Evolutionary conservation across 2,797 vertebrate species (phyloP), one percentile per base, ranked within the genome.

Genomic region (Molossus alvarezi): DNA sequence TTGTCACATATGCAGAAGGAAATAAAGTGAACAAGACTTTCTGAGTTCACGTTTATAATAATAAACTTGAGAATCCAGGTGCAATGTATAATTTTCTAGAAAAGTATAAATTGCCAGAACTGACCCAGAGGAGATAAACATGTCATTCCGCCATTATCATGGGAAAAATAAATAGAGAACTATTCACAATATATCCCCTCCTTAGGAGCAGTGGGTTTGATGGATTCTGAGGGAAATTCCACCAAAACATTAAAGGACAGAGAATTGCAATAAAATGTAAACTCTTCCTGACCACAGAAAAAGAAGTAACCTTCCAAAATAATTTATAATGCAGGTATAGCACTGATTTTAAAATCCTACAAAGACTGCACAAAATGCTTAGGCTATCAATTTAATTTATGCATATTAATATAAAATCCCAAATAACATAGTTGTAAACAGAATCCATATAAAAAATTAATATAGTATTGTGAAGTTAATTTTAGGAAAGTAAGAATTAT

Each of bases 291-390:
- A 69, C 12, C 72, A 69, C 53, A 82, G 53, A 48, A 37, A 81
- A 48, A 9, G 55, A 67, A 6, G 23, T 87, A 75, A 82, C 11
- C 23, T 93, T 93, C 23, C 57, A 93, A 81, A 80, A 53, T 9
- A 73, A 71, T 81, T 88, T 67, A 15, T 55, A 86, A 57, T 10
- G 25, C 29, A 95, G 91, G 58, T 67, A 85, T 27, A 85, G 45
- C 55, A 88, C 64, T 60, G 67, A 77, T 93, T 92, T 95, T 64
- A 82, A 85, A 93, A 85, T 77, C 20, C 9, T 64, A 53, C 27
- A 69, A 20, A 57, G n/a, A 48, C 29, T 79, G 53, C 82, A 87
- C 23, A 76, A 60, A 85, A 79, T 51, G 13, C 17, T 95, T 9
- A 53, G 10, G 9, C 23, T 75, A 23, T 90, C 41, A 92, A 12